phyloP scores from a whole-genome alignment of 1,140 invertebrate genomes.

The Zaprionus inermis region DNA sequence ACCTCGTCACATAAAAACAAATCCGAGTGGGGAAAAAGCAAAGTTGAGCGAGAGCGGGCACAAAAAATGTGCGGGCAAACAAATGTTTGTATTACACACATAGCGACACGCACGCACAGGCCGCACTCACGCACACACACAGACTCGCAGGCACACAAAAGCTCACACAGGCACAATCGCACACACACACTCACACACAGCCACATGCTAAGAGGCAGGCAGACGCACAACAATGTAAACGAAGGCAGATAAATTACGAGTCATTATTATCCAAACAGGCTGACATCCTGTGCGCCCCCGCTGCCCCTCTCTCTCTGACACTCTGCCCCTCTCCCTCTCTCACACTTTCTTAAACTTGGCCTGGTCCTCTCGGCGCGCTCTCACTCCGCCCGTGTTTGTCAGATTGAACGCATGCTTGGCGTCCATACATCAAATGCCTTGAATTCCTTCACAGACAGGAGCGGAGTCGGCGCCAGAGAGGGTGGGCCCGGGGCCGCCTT shows the following conservation, averaged over 20 bases:
- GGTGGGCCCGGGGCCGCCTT: neutral
- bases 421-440: conserved; percentile 65
- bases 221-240: conserved; percentile 69
- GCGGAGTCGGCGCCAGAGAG: neutral
- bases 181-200: conserved; percentile 2
- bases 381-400: neutral
- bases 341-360: neutral
- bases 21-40: conserved; percentile 60
- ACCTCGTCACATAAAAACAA: conserved; percentile 54
- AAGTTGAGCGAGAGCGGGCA: neutral
- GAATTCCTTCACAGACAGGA: conserved; percentile 47
- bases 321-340: neutral
- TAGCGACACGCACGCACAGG: conserved; percentile 61
- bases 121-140: conserved; percentile 23
- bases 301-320: neutral
- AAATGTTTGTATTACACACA: conserved; percentile 71
- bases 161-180: neutral
- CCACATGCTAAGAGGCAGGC: neutral
- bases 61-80: conserved; percentile 62
- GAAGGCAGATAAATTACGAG: conserved; percentile 80
- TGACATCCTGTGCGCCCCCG: conserved; percentile 31
- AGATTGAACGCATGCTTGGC: conserved; percentile 61
- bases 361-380: neutral
- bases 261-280: conserved; percentile 79
- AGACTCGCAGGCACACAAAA: conserved; percentile 46